A percentile compares a stretch with the other conserved stretches of the same genome.
Evolutionary conservation across 2,888 invertebrate genomes (phyloP).

Genomic region (Eustalomyia histrio): DNA sequence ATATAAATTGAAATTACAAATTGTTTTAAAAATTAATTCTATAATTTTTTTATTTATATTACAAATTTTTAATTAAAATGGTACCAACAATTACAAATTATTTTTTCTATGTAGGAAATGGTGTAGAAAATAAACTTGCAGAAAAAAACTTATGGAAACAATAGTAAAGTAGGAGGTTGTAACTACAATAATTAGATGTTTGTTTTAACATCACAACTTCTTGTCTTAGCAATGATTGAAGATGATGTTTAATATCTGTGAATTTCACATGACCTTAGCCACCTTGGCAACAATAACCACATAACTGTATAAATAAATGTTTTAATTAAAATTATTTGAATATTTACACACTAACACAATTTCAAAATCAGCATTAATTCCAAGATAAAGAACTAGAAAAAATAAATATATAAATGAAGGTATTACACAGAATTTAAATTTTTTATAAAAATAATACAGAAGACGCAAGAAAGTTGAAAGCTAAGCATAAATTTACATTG

Average conservation of each 20-base stretch:
- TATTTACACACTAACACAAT: neutral
- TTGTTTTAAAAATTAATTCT: too few species aligned
- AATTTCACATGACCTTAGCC: slow-evolving; percentile 62
- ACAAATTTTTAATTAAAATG: too few species aligned
- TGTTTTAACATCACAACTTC: slow-evolving; percentile 8
- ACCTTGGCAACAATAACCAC: slow-evolving; percentile 17
- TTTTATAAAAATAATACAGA: too few species aligned
- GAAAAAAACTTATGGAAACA: neutral
- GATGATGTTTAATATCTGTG: slow-evolving; percentile 41
- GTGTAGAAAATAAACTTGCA: neutral
- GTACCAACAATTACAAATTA: too few species aligned
- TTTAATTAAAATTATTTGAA: slow-evolving; percentile 4
- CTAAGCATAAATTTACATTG: too few species aligned
- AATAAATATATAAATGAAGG: too few species aligned
- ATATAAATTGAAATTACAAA: too few species aligned
- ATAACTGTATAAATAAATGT: slow-evolving; percentile 3
- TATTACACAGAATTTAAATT: too few species aligned
- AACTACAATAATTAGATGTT: slow-evolving; percentile 38
- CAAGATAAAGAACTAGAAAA: neutral
- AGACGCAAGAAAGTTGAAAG: too few species aligned
- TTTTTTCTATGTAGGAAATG: too few species aligned
- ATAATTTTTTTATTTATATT: too few species aligned
- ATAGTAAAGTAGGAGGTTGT: slow-evolving; percentile 38
- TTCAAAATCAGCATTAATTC: neutral
- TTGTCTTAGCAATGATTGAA: slow-evolving; percentile 13